phyloP scores from a whole-genome alignment of 2,797 vertebrate genomes.

The Lagodon rhomboides region DNA sequence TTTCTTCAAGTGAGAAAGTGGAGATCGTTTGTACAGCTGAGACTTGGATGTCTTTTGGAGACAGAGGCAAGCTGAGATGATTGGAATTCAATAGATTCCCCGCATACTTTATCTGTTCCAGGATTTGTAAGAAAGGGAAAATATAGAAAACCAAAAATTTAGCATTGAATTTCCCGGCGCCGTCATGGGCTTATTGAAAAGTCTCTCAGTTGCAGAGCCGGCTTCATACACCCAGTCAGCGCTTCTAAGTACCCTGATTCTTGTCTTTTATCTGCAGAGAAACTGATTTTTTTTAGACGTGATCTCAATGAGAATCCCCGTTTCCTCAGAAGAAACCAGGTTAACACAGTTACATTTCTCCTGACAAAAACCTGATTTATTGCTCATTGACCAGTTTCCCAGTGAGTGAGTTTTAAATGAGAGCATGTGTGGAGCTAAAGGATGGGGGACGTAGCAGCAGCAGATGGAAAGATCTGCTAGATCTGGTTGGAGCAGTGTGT shows the following conservation, averaged over 20 bases:
- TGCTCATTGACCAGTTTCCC: neutral
- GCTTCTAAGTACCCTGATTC: constrained; percentile 10
- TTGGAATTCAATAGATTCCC: constrained; percentile 53
- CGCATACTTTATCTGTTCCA: constrained; percentile 34
- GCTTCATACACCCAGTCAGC: constrained; percentile 19
- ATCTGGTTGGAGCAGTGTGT: constrained; percentile 1
- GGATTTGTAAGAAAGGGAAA: constrained; percentile 42
- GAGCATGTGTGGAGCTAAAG: neutral
- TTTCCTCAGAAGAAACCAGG: constrained; percentile 5
- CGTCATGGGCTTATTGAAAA: constrained; percentile 41
- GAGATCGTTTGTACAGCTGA: constrained; percentile 56
- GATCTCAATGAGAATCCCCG: constrained; percentile 15
- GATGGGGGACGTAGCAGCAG: neutral
- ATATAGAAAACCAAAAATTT: constrained; percentile 35
- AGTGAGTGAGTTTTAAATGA: constrained; percentile 11
- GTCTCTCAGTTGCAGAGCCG: constrained; percentile 11
- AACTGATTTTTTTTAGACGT: constrained; percentile 18
- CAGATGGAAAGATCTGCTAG: constrained; percentile 20
- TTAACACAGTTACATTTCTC: neutral
- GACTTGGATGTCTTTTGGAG: constrained; percentile 47
- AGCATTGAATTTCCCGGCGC: constrained; percentile 11
- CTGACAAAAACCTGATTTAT: neutral
- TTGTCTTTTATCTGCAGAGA: constrained; percentile 16
- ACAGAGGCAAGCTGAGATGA: constrained; percentile 47
- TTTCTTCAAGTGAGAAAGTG: constrained; percentile 57